Base-by-base conservation (phyloP, 2,888 invertebrate genomes). In the Scaptomyza flava region DNA sequence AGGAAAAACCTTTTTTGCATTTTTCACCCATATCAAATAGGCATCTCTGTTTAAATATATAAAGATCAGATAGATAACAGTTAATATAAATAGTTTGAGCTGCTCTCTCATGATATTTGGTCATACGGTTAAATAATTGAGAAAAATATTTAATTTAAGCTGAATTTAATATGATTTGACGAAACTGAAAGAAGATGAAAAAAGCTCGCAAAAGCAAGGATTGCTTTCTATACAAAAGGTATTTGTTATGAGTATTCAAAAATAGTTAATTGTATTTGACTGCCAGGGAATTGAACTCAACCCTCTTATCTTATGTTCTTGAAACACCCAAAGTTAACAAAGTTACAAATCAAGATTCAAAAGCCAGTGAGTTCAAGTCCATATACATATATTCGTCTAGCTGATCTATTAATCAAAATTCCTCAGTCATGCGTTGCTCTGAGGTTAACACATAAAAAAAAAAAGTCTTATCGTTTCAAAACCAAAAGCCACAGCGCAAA, bases 401-500 rank as follows among this genome's bases (percentile, higher is more conserved):
- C 9, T 9, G 57, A 57, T 41, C 17, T 41, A 30, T 20, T 20
- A 38, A 46, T 50, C 34, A 38, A 38, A 51, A 42, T 53, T 65
- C 43, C 30, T 36, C 20, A 11, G 36, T 36, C 47, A 14, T 17
- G 65, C 23, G 48, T 8, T n/a, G 33, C 34, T 12, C 2, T n/a
- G 42, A 33, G 50, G 50, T 51, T 51, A 67, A 31, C 17, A 50
- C 50, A 23, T 23, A 0, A 23, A 42, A 30, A 30, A 17, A 45
- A 41, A 61, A 41, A 3, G 42, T 42, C 50, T 53, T 65, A 70
- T 73, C 73, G 38, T 36, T 42, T 57, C 72, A 31, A 9, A 31
- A 64, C 63, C 72, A 42, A 46, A 74, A 66, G 72, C 69, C 77
- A 43, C 70, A 67, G 27, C 56, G 52, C 43, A 79, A 81, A 77